Evolutionary conservation across 92 coral and sea anemone species (phyloP), one percentile per base, ranked within the genome.

Genomic region (Pocillopora meandrina): DNA sequence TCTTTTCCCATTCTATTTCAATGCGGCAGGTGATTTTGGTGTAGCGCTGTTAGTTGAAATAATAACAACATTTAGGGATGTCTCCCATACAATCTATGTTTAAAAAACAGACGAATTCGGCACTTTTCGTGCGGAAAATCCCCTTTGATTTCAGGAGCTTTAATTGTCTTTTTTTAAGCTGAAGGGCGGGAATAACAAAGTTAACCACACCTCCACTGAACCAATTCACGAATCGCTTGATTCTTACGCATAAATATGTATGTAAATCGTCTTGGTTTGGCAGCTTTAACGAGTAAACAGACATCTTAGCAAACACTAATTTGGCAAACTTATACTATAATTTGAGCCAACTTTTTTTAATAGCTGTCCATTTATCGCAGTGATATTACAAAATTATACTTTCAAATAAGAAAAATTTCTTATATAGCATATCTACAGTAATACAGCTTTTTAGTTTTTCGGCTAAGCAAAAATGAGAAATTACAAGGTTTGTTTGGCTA

Each of bases 221-320:
- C 13, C 42, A 21, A 55, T 18, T 70, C 13, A 65, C 55, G 58
- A 79, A 65, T 34, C 52, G 23, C 20, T 20, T 47, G 83, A 34
- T 65, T 42, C n/a, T 36, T 65, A 7, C 0, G 59, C 19, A 49
- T 79, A 55, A 79, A 79, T 79, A 65, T 79, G 65, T 65, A 65
- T 65, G 83, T n/a, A 15, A 33, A 34, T 20, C 56, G 82, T 47
- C 15, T 62, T 64, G 35, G 18, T 35, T 63, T 75, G 79, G 66
- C 79, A 75, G 65, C 34, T 13, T 5, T 14, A 75, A 15, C 52
- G 33, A 20, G 66, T 75, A 75, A 75, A 75, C 66, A 75, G 18
- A 34, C 17, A 7, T n/a, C 19, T 70, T 55, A 70, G 18, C 17
- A 12, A 70, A 70, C 52, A 21, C 55, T 70, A 34, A 36, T 70